Evolutionary conservation across 2,113 vertebrate genomes (phyloP).

Genomic region (Boulengeromyrus knoepffleri): DNA sequence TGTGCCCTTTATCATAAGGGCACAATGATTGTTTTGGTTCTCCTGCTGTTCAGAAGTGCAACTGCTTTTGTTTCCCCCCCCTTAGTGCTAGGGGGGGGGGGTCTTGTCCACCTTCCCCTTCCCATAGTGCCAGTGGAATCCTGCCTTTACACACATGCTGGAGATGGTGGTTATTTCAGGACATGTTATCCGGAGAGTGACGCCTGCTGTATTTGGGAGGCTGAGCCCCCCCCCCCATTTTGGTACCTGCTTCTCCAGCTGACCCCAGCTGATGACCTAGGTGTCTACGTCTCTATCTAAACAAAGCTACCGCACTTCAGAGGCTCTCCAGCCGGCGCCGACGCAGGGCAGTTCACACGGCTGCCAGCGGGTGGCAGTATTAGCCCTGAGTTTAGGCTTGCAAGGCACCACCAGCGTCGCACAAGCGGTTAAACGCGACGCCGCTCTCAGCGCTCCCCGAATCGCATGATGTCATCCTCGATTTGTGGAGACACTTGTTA

Average conservation of each 20-base stretch:
- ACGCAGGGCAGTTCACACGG: constrained; percentile 34
- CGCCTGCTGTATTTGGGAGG: neutral
- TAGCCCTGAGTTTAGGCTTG: constrained; percentile 20
- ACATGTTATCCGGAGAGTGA: neutral
- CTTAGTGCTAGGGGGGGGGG: neutral
- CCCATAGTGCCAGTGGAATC: neutral
- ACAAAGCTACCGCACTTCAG: neutral
- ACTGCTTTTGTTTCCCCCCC: too few species aligned
- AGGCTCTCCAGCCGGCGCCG: neutral
- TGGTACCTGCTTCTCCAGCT: neutral
- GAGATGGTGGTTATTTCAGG: neutral
- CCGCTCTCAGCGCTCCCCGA: neutral
- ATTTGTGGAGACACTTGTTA: constrained; percentile 30
- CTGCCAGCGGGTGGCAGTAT: constrained; percentile 53
- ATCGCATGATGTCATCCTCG: constrained; percentile 57
- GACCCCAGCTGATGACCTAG: too few species aligned
- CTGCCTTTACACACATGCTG: neutral
- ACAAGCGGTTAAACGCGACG: neutral
- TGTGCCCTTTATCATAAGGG: too few species aligned
- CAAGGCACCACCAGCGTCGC: neutral
- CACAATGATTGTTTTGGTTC: too few species aligned
- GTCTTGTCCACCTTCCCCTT: neutral
- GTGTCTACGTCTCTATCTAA: neutral
- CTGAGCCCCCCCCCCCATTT: neutral
- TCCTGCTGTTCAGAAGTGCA: too few species aligned